These are phyloP conservation scores for Teleogryllus occipitalis DNA, from an alignment of 1,140 invertebrate species.

Conservation along the genomic window DNA sequence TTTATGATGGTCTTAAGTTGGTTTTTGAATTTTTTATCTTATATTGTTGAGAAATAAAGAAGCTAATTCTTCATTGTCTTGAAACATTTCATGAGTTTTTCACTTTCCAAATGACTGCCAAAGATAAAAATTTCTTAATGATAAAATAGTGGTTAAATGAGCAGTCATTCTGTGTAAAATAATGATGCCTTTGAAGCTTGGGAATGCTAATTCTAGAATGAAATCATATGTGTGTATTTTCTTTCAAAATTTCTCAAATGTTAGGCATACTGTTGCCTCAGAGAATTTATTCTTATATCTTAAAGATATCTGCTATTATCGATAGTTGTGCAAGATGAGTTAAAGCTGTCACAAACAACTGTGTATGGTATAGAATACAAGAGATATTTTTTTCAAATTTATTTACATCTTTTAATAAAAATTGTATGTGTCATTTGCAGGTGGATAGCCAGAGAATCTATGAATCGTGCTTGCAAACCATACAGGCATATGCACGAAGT, in stretches of 20 bases:
- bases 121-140: too few species aligned
- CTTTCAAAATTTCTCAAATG: too few species aligned
- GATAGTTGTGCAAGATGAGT: neutral
- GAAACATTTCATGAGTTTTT: too few species aligned
- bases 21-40: too few species aligned
- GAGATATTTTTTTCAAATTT: neutral
- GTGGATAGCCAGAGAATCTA: slow-evolving; percentile 51
- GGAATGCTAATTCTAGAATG: neutral
- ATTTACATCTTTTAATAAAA: neutral
- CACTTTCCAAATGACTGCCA: too few species aligned
- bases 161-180: too few species aligned
- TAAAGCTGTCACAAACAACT: neutral
- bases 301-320: neutral
- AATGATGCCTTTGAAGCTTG: neutral
- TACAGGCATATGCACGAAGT: slow-evolving; percentile 64
- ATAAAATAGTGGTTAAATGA: too few species aligned
- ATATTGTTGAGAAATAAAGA: too few species aligned
- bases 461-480: slow-evolving; percentile 49
- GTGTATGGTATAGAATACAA: neutral
- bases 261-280: neutral
- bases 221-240: neutral
- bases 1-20: too few species aligned
- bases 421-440: slow-evolving; percentile 27
- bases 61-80: too few species aligned
- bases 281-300: neutral